Evolutionary conservation across 1,140 invertebrate genomes (phyloP).

Genomic region (Varroa destructor): DNA sequence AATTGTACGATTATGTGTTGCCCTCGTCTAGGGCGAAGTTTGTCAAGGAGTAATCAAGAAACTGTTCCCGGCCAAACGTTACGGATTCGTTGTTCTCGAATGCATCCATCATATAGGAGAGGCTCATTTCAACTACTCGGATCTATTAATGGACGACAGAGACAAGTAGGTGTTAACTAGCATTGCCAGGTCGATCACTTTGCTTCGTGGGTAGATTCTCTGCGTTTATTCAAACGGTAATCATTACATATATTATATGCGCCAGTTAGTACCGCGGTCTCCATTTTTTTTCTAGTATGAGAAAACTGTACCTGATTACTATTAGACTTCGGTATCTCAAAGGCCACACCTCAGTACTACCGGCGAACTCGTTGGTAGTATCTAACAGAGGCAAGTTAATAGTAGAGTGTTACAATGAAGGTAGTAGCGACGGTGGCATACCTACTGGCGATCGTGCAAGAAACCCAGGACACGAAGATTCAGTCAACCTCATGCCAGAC

Average conservation of each 20-base stretch:
- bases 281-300: neutral
- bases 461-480: too few species aligned
- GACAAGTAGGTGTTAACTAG: neutral
- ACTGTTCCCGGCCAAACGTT: constrained; percentile 24
- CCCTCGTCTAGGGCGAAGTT: neutral
- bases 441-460: too few species aligned
- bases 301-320: neutral
- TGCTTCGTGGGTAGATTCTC: neutral
- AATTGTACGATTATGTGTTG: neutral
- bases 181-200: neutral
- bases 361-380: too few species aligned
- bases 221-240: neutral
- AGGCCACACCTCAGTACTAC: neutral
- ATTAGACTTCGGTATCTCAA: neutral
- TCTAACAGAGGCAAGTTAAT: too few species aligned
- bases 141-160: neutral
- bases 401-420: too few species aligned
- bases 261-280: neutral
- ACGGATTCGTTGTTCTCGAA: constrained; percentile 17
- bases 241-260: neutral
- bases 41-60: constrained; percentile 20
- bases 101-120: neutral
- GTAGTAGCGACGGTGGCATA: too few species aligned
- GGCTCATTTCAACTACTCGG: constrained; percentile 20
- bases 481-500: too few species aligned